Conservation (phyloP, 2,888 invertebrate species). For the Rutpela maculata region DNA sequence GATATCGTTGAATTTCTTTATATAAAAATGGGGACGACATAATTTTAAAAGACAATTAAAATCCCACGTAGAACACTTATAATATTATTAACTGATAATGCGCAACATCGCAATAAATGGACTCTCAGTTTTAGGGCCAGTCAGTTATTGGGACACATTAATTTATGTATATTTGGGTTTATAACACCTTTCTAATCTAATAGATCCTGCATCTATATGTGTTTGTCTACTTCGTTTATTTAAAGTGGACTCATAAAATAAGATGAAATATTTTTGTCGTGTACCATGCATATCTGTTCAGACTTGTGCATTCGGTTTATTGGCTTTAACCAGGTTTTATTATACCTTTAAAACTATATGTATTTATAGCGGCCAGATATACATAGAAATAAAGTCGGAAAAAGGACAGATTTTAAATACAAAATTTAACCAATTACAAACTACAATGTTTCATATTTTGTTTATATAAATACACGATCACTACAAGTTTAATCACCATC, state of each 20-base stretch:
- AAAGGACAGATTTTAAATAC: too few relatives aligned
- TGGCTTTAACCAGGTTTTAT: slow-evolving; percentile 5
- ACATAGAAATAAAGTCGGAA: neutral
- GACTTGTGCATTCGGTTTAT: slow-evolving; percentile 6
- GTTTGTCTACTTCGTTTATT: slow-evolving; percentile 37
- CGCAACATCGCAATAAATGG: slow-evolving; percentile 29
- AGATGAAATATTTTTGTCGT: slow-evolving; percentile 1
- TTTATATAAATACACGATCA: too few relatives aligned
- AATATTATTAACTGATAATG: slow-evolving; percentile 26
- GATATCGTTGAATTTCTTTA: slow-evolving; percentile 15
- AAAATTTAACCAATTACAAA: too few relatives aligned
- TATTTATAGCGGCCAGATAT: neutral
- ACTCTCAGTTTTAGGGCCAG: slow-evolving; percentile 40
- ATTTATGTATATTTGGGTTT: slow-evolving; percentile 42
- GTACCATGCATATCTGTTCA: neutral
- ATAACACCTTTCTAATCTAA: slow-evolving; percentile 43
- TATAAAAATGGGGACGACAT: slow-evolving; percentile 29
- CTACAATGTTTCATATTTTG: too few relatives aligned
- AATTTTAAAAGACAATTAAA: slow-evolving; percentile 17
- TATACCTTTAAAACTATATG: slow-evolving; percentile 10
- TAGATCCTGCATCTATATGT: slow-evolving; percentile 19
- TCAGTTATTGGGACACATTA: slow-evolving; percentile 44
- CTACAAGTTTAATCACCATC: too few relatives aligned
- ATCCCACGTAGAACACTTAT: slow-evolving; percentile 12
- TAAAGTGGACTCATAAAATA: slow-evolving; percentile 27